These are phyloP conservation scores for Mesaphorura yosii DNA, from an alignment of 1,140 invertebrate genomes.

Conservation along the genomic window DNA sequence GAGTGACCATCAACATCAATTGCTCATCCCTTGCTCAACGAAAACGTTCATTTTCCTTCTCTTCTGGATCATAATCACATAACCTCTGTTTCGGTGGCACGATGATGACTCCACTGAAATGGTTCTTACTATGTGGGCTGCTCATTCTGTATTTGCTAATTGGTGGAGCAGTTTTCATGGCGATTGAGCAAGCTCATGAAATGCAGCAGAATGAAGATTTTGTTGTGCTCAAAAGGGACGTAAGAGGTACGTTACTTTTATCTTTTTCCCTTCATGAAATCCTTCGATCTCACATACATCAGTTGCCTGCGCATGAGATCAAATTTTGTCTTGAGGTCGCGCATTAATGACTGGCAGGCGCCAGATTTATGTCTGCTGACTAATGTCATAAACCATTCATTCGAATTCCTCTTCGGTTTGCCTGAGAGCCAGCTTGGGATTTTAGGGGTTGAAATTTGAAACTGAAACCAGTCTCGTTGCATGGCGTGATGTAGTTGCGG, in stretches of 20 bases:
- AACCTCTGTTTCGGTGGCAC: background rate
- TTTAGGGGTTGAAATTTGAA: too few species aligned
- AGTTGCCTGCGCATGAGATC: too few species aligned
- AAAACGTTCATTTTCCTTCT: constrained; percentile 10
- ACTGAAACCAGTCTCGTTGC: too few species aligned
- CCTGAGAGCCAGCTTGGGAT: background rate
- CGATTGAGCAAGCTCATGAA: constrained; percentile 26
- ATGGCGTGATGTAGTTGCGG: too few species aligned
- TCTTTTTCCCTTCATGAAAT: background rate
- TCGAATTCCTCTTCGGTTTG: background rate
- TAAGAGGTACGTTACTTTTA: constrained; percentile 20
- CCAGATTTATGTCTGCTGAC: background rate
- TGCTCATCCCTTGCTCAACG: too few species aligned
- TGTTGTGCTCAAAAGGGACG: constrained; percentile 16
- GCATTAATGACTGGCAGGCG: background rate
- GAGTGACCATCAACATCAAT: too few species aligned
- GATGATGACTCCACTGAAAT: constrained; percentile 22
- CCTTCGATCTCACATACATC: too few species aligned
- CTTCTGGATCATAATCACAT: background rate
- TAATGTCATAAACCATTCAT: background rate
- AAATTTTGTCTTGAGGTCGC: background rate
- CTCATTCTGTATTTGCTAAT: constrained; percentile 22
- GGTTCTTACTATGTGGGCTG: constrained; percentile 19
- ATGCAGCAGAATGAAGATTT: constrained; percentile 20
- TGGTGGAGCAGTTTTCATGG: constrained; percentile 27